Conservation (phyloP, 2,797 vertebrate genomes). For the Acrocephalus scirpaceus region DNA sequence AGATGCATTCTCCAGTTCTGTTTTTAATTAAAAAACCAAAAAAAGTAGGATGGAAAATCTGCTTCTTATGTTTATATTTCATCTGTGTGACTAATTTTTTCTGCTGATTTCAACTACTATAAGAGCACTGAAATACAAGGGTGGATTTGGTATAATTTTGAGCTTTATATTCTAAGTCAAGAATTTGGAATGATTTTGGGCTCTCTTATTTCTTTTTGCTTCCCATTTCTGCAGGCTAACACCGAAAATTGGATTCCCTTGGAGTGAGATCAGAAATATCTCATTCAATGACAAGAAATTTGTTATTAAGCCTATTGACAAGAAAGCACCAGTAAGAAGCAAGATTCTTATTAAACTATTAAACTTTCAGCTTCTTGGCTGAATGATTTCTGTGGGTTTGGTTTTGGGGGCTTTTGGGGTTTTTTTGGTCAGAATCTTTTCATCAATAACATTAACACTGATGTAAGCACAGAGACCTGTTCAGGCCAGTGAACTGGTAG, state of each 20-base stretch:
- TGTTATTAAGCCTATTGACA: conserved; percentile 78
- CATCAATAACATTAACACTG: rapidly evolving
- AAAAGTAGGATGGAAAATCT: neutral
- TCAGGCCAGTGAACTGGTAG: neutral
- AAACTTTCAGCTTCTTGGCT: neutral
- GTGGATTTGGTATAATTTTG: neutral
- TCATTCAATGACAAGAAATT: conserved; percentile 99
- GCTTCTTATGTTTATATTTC: neutral
- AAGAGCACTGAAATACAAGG: neutral
- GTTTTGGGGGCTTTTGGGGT: neutral
- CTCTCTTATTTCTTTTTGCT: neutral
- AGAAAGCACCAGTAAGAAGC: conserved; percentile 86
- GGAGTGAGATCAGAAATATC: conserved; percentile 98
- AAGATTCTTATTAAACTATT: neutral
- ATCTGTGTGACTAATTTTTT: neutral
- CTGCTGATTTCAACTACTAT: neutral
- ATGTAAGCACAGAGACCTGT: neutral
- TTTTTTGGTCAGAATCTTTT: neutral
- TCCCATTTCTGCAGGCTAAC: conserved; percentile 85
- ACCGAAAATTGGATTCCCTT: conserved; percentile 97
- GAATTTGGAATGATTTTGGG: neutral
- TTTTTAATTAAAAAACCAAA: neutral
- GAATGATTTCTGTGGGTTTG: neutral
- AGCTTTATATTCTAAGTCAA: neutral
- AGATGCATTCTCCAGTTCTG: neutral